Conservation (phyloP, 2,888 invertebrate species). For the Patella depressa region DNA sequence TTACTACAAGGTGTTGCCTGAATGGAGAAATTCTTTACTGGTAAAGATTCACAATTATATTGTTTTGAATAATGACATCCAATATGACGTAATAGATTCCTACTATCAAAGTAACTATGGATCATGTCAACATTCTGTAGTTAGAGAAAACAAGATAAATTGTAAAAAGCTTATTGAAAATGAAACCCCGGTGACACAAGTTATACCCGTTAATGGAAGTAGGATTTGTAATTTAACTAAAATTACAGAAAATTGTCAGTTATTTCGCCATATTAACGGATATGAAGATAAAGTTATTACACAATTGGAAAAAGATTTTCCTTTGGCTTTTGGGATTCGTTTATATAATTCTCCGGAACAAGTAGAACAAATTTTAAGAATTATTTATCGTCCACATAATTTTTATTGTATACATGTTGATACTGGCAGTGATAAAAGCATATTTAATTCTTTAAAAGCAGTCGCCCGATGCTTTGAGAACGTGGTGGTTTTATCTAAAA, state of each 20-base stretch:
- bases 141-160: not conserved
- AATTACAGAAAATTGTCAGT: constrained; percentile 20
- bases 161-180: not conserved
- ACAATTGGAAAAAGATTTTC: constrained; percentile 49
- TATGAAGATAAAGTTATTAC: constrained; percentile 38
- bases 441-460: constrained; percentile 29
- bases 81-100: too few species aligned
- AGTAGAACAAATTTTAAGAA: constrained; percentile 54
- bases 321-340: constrained; percentile 59
- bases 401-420: constrained; percentile 68
- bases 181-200: too few species aligned
- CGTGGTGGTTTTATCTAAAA: constrained; percentile 49
- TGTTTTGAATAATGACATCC: too few species aligned
- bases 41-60: too few species aligned
- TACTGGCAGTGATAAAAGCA: not conserved
- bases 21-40: too few species aligned
- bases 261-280: constrained; percentile 33
- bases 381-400: constrained; percentile 66
- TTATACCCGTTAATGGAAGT: too few species aligned
- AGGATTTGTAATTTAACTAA: constrained; percentile 28
- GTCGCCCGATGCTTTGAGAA: constrained; percentile 56
- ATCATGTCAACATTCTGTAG: not conserved
- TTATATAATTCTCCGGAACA: constrained; percentile 53
- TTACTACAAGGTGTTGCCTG: too few species aligned
- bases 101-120: not conserved